These are phyloP conservation scores for Drosophila ficusphila DNA, from an alignment of 1,140 invertebrate genomes.

Conservation along the genomic window DNA sequence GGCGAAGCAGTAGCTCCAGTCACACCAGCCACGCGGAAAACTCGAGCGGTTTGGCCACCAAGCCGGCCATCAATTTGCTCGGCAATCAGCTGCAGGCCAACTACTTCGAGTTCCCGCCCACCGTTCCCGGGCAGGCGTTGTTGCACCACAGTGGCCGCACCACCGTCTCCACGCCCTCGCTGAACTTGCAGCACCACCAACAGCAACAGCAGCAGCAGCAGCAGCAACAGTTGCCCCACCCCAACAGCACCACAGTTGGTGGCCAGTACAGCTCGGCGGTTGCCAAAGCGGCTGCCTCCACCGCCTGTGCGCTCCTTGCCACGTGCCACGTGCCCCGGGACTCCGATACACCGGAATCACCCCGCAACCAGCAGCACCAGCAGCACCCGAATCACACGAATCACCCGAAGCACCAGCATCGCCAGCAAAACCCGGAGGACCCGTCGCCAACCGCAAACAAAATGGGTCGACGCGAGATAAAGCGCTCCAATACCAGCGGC, in stretches of 20 bases:
- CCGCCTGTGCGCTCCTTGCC: conserved; percentile 67
- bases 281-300: conserved; percentile 67
- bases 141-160: conserved; percentile 37
- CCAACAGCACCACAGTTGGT: conserved; percentile 4
- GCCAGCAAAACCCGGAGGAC: conserved; percentile 31
- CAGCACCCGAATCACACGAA: conserved; percentile 24
- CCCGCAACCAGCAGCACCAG: conserved; percentile 33
- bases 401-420: conserved; percentile 30
- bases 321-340: conserved; percentile 67
- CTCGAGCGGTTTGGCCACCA: conserved; percentile 58
- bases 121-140: conserved; percentile 39
- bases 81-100: conserved; percentile 74
- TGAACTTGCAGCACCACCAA: conserved; percentile 37
- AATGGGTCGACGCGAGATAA: conserved; percentile 83
- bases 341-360: conserved; percentile 17
- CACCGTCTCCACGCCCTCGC: conserved; percentile 72
- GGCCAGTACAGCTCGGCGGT: conserved; percentile 59
- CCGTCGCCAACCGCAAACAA: conserved; percentile 44
- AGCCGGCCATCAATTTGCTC: conserved; percentile 73
- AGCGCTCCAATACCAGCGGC: conserved; percentile 81
- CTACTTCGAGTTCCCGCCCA: conserved; percentile 79
- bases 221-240: not conserved
- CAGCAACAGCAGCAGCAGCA: conserved; percentile 6
- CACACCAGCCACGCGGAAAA: conserved; percentile 49
- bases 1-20: conserved; percentile 43